A percentile compares a stretch with the other conserved stretches of the same genome.
Conservation (phyloP, 2,888 invertebrate species). For the Digitonthophagus gazella region DNA sequence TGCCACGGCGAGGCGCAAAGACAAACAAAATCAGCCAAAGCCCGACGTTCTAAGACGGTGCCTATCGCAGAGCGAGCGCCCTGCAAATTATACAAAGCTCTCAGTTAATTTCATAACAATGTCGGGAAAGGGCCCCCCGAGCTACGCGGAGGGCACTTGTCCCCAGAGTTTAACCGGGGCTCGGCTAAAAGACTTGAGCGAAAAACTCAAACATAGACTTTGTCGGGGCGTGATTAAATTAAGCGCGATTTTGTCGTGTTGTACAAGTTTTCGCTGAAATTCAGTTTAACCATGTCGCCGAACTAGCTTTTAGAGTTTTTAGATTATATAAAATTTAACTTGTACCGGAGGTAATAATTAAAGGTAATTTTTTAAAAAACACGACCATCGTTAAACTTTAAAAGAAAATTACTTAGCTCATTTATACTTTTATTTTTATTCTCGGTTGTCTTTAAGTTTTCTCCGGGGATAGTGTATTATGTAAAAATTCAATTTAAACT, state of each 20-base stretch:
- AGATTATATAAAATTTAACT: too few species aligned
- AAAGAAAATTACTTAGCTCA: too few species aligned
- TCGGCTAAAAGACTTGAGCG: neutral
- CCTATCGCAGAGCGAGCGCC: neutral
- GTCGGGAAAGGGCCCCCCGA: slow-evolving; percentile 1
- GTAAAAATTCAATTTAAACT: slow-evolving; percentile 7
- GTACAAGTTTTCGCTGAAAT: neutral
- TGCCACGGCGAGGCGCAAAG: slow-evolving; percentile 34
- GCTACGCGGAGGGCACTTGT: neutral
- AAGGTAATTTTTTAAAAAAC: too few species aligned
- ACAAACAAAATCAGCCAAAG: slow-evolving; percentile 38
- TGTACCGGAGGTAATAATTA: too few species aligned
- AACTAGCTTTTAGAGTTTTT: neutral
- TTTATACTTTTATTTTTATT: neutral
- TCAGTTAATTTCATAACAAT: slow-evolving; percentile 23
- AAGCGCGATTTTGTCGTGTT: neutral
- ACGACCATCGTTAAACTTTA: too few species aligned
- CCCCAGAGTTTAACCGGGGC: slow-evolving; percentile 1
- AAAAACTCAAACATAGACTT: slow-evolving; percentile 15
- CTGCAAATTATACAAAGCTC: slow-evolving; percentile 26
- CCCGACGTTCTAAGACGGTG: slow-evolving; percentile 7
- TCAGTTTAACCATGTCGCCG: neutral
- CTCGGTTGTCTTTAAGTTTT: neutral
- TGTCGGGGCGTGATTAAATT: slow-evolving; percentile 1
- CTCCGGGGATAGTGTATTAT: neutral